phyloP scores from a whole-genome alignment of 2,888 invertebrate genomes.

The Macropis europaea region DNA sequence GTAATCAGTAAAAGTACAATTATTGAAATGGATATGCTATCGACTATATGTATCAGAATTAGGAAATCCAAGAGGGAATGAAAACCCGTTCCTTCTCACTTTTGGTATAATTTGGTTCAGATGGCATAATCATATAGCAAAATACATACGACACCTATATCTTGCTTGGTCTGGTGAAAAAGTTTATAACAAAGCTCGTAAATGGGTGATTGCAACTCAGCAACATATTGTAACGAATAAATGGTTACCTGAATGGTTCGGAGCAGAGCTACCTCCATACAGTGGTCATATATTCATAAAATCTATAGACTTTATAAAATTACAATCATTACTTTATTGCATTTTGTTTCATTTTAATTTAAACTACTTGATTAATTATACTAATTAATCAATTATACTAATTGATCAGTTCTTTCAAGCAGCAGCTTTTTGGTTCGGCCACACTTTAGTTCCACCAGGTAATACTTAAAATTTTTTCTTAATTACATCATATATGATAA shows the following conservation, averaged over 20 bases:
- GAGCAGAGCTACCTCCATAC: conserved; percentile 68
- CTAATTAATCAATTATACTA: conserved; percentile 81
- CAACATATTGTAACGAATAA: conserved; percentile 81
- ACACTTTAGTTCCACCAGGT: conserved; percentile 82
- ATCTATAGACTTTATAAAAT: neutral
- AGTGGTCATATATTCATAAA: conserved; percentile 43
- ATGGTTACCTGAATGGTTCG: conserved; percentile 81
- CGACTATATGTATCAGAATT: conserved; percentile 76
- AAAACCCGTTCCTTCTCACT: conserved; percentile 81
- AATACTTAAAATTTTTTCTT: conserved; percentile 8
- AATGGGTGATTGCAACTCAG: conserved; percentile 82
- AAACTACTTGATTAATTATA: conserved; percentile 76
- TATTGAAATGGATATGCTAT: neutral
- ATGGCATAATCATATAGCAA: conserved; percentile 82
- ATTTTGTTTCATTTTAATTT: neutral
- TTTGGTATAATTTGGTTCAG: conserved; percentile 82
- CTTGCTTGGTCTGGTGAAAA: conserved; percentile 80
- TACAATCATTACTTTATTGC: too few species aligned
- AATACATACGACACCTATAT: conserved; percentile 71
- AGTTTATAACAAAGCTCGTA: conserved; percentile 82
- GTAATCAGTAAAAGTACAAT: neutral
- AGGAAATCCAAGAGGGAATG: conserved; percentile 82
- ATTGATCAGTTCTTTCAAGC: conserved; percentile 84
- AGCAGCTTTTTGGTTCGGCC: conserved; percentile 84
- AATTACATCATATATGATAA: neutral